These are phyloP conservation scores for Nannobrachium achirus DNA, from an alignment of 2,113 vertebrate genomes.

Conservation along the genomic window DNA sequence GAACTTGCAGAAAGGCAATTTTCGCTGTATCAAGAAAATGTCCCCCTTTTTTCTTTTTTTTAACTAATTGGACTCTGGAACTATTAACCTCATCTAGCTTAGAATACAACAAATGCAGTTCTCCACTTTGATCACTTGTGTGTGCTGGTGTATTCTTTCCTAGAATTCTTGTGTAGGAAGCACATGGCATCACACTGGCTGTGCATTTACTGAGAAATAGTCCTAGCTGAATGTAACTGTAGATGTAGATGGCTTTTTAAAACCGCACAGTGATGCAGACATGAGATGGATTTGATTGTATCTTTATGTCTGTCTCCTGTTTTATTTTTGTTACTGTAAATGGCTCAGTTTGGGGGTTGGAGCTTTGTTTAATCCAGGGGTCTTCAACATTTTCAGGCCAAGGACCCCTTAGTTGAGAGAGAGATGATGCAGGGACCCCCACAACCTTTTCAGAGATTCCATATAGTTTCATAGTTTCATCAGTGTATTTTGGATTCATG, in stretches of 20 bases:
- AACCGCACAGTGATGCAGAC: neutral
- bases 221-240: neutral
- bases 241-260: neutral
- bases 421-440: too few species aligned
- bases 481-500: too few species aligned
- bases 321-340: neutral
- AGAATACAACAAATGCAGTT: conserved; percentile 34
- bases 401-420: too few species aligned
- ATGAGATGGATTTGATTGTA: conserved; percentile 7
- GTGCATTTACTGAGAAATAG: conserved; percentile 7
- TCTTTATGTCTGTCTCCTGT: conserved; percentile 7
- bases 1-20: too few species aligned
- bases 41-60: neutral
- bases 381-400: too few species aligned
- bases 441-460: too few species aligned
- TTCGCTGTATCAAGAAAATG: neutral
- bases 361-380: neutral
- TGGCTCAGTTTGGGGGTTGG: neutral
- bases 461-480: too few species aligned
- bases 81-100: neutral
- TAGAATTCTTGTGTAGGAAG: neutral
- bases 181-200: conserved; percentile 16
- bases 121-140: conserved; percentile 53
- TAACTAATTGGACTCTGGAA: too few species aligned
- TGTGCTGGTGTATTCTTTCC: conserved; percentile 54